Base-by-base conservation (phyloP, 2,797 vertebrate species). In the Galaxias olidus region DNA sequence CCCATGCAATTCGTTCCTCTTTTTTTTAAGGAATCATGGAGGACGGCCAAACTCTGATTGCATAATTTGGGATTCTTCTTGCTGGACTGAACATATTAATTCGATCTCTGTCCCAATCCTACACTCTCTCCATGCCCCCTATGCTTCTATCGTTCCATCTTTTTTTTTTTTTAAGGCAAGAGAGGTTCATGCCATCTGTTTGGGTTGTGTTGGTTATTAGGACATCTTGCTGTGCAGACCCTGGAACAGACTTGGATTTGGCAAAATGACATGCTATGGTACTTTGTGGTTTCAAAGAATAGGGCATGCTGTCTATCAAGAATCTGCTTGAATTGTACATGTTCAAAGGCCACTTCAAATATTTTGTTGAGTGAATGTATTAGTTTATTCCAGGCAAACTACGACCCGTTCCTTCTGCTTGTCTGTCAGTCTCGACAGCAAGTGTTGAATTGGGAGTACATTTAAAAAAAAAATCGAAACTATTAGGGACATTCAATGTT, bases 141-240 rank as follows among this genome's bases (percentile, higher is more conserved):
- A 8, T 14, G 10, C 11, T 14, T n/a, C 18, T 58, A 30, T 30
- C 30, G 6, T 30, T 30, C 30, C 6, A 30, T 30, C 30, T 30
- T 30, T 30, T 30, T 65, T n/a, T 62, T 44, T 58, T 62, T 68
- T 47, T 54, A 52, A 63, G 66, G 46, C 61, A 56, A 65, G 30
- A 30, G 30, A 30, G 12, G 52, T 43, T 60, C 50, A 53, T 69
- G 67, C 84, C 83, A 81, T 87, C 83, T 84, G 85, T 87, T 72
- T 74, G 30, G 30, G 58, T 63, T 71, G 65, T 65, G 69, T 66
- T 42, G 60, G 41, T 66, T 63, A 61, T 72, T 68, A 48, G 4
- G 64, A 65, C 47, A 58, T 73, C 61, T 75, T 77, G 20, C 72
- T 60, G 8, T 73, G 61, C 64, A 77, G 61, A 73, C 60, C 47